Base-by-base conservation (phyloP, 2,888 invertebrate species). In the Mythimna impura region DNA sequence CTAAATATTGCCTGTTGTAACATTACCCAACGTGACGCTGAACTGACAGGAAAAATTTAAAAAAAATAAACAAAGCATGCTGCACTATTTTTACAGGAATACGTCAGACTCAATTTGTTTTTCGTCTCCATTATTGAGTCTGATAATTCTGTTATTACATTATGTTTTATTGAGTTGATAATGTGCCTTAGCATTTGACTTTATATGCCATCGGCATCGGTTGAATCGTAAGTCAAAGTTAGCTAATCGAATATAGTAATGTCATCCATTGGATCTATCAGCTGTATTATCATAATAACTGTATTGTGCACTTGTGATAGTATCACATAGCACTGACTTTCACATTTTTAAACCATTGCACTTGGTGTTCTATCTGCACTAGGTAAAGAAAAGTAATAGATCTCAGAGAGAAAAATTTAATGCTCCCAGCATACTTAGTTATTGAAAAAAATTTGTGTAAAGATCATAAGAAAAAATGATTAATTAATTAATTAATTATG, bases 171-270 rank as follows among this genome's bases (percentile, higher is more conserved):
- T 57, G 3, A 54, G 12, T 71, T 69, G 40, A 57, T 50, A 76
- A 76, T 57, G 50, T 68, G 62, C 57, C 58, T 52, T 78, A 78
- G 78, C 66, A 20, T 71, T 62, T 58, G 66, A 77, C 47, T 60
- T 64, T 70, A 54, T 70, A 76, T 76, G 68, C 55, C 68, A 57
- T 62, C 68, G 58, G 30, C 70, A 71, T 36, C 63, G 54, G 64
- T 60, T 52, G 36, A 63, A 66, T 66, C 57, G 76, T 77, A 66
- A 77, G 76, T 78, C 62, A 71, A 76, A 74, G 47, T 67, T 76
- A 71, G 71, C 57, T 25, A 36, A 7, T n/a, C 43, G 20, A 22
- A 63, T 47, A 54, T 66, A 65, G 64, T 22, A 40, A 55, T 43
- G n/a, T 63, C 17, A 65, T 12, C n/a, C 6, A 25, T 52, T 64